phyloP scores from a whole-genome alignment of 2,113 vertebrate species.

The Vicugna pacos region DNA sequence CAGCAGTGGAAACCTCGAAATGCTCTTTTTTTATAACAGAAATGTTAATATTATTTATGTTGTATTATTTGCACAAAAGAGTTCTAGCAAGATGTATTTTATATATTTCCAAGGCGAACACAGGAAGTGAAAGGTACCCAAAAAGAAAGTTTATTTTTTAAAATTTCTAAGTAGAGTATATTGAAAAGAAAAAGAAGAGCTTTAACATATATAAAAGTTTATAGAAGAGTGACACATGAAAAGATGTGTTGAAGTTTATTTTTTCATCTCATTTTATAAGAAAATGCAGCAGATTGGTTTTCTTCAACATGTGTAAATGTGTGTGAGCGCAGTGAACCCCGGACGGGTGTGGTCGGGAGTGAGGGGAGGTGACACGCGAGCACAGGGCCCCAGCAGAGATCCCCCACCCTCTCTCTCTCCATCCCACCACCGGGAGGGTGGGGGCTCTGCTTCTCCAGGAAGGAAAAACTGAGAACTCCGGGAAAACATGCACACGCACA shows the following conservation, averaged over 20 bases:
- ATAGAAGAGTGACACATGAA: constrained; percentile 80
- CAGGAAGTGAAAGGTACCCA: constrained; percentile 86
- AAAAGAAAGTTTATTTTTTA: constrained; percentile 86
- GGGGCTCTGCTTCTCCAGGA: neutral
- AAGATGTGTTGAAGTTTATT: constrained; percentile 84
- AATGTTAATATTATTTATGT: constrained; percentile 84
- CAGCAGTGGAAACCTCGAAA: constrained; percentile 83
- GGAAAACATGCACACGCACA: neutral
- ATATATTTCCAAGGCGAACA: constrained; percentile 85
- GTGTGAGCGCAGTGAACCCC: rapidly evolving
- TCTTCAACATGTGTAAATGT: constrained; percentile 21
- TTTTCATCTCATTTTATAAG: constrained; percentile 88
- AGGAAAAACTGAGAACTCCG: neutral
- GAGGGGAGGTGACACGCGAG: neutral
- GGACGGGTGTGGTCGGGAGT: rapidly evolving
- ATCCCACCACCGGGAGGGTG: neutral
- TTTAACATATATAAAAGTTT: constrained; percentile 84
- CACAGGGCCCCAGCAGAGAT: rapidly evolving
- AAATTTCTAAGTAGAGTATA: constrained; percentile 86
- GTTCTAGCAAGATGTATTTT: constrained; percentile 89
- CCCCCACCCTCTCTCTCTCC: neutral
- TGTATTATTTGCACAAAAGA: constrained; percentile 93
- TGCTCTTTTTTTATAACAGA: constrained; percentile 86
- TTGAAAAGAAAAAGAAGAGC: constrained; percentile 83
- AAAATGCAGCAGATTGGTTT: constrained; percentile 76